Evolutionary conservation across 2,113 vertebrate genomes (phyloP).

Genomic region (Notiomystis cincta): DNA sequence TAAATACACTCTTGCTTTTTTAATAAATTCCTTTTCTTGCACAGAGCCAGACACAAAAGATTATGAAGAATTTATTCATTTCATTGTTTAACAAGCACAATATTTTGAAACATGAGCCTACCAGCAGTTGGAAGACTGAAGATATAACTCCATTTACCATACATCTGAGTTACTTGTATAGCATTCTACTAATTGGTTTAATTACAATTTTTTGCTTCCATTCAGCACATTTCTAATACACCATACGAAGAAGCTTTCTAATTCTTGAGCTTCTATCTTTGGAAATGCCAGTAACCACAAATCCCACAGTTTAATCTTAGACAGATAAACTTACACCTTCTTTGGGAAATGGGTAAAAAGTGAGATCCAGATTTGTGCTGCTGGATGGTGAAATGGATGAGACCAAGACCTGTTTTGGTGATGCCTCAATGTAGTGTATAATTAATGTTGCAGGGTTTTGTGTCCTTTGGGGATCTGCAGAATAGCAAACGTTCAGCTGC

Average conservation of each 20-base stretch:
- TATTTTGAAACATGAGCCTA: not conserved
- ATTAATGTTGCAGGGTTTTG: not conserved
- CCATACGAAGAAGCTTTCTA: not conserved
- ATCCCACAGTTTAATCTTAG: not conserved
- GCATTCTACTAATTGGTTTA: not conserved
- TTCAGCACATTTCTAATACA: not conserved
- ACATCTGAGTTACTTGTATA: not conserved
- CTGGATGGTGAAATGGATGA: not conserved
- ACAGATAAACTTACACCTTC: not conserved
- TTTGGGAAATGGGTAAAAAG: not conserved
- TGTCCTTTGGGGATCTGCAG: not conserved
- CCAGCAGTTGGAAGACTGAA: not conserved
- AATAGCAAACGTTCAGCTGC: not conserved
- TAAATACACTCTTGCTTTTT: not conserved
- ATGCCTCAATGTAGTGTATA: not conserved
- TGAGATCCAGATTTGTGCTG: not conserved
- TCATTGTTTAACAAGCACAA: not conserved
- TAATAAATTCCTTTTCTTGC: not conserved
- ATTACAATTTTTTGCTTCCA: not conserved
- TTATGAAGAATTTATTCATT: not conserved
- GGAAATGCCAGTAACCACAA: not conserved
- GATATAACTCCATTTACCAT: not conserved
- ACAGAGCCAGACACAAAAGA: not conserved
- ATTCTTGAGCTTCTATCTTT: not conserved
- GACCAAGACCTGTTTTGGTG: not conserved